phyloP scores from a whole-genome alignment of 1,140 invertebrate species.

The Trissolcus basalis region DNA sequence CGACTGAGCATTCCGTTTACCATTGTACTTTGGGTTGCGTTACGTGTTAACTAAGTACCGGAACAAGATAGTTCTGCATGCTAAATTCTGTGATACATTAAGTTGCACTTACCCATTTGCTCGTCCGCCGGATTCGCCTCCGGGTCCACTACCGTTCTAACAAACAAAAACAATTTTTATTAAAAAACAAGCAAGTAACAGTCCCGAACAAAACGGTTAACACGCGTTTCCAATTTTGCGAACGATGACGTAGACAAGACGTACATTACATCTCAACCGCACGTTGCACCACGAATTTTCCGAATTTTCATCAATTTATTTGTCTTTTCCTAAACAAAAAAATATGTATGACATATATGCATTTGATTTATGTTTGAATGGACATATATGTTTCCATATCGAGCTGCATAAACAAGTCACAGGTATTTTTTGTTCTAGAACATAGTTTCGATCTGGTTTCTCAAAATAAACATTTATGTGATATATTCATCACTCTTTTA shows the following conservation, averaged over 20 bases:
- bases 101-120: slow-evolving; percentile 83
- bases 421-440: too few relatives aligned
- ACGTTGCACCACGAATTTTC: slow-evolving; percentile 38
- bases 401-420: too few relatives aligned
- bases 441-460: too few relatives aligned
- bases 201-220: slow-evolving; percentile 69
- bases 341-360: not conserved
- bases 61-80: too few relatives aligned
- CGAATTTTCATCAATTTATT: not conserved
- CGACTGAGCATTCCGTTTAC: too few relatives aligned
- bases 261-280: slow-evolving; percentile 55
- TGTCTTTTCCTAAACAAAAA: too few relatives aligned
- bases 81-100: slow-evolving; percentile 1
- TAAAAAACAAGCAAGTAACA: slow-evolving; percentile 74
- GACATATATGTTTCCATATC: too few relatives aligned
- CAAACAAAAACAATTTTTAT: slow-evolving; percentile 81
- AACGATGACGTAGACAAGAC: slow-evolving; percentile 62
- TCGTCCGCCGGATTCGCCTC: slow-evolving; percentile 83
- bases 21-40: too few relatives aligned
- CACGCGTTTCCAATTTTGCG: slow-evolving; percentile 65
- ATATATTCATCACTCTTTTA: too few relatives aligned
- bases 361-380: too few relatives aligned
- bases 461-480: too few relatives aligned
- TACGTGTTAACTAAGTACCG: too few relatives aligned
- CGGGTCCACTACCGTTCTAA: slow-evolving; percentile 87